A percentile compares a stretch with the other conserved stretches of the same genome.
These are phyloP conservation scores for Zosterops hypoxanthus DNA, from an alignment of 2,113 vertebrate species.

Conservation along the genomic window DNA sequence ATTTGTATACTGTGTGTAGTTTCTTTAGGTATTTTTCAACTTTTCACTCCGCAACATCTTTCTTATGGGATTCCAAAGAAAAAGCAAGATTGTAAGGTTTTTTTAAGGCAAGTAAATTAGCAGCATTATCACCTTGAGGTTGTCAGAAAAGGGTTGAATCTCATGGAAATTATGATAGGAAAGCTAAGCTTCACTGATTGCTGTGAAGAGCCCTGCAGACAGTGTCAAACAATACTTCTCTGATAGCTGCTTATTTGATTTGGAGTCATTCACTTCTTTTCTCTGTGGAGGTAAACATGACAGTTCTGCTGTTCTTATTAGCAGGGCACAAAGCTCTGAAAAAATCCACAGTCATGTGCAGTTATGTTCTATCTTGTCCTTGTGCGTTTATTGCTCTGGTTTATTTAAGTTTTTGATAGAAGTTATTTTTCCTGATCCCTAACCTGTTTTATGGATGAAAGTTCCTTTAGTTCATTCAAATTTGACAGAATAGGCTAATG, in stretches of 20 bases:
- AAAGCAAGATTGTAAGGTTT: not conserved
- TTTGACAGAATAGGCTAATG: not conserved
- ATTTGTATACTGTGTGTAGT: not conserved
- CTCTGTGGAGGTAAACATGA: conserved; percentile 1
- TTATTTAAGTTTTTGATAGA: not conserved
- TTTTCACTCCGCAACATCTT: not conserved
- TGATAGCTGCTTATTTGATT: not conserved
- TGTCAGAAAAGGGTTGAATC: not conserved
- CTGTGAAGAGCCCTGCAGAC: not conserved
- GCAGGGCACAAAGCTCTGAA: not conserved
- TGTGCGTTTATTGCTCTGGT: not conserved
- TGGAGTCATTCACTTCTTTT: not conserved
- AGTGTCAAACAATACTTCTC: not conserved
- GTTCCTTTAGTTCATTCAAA: not conserved
- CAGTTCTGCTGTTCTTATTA: not conserved
- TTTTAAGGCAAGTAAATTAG: not conserved
- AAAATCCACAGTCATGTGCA: not conserved
- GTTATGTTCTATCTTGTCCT: not conserved
- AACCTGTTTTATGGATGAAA: not conserved
- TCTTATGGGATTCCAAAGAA: not conserved
- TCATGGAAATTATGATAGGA: not conserved
- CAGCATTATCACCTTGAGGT: not conserved
- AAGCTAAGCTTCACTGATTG: not conserved
- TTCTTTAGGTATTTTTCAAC: not conserved
- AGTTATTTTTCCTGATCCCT: not conserved